A percentile compares a stretch with the other conserved stretches of the same genome.
These are phyloP conservation scores for Arctocebus calabarensis DNA, from an alignment of 2,797 vertebrate genomes.

Conservation along the genomic window DNA sequence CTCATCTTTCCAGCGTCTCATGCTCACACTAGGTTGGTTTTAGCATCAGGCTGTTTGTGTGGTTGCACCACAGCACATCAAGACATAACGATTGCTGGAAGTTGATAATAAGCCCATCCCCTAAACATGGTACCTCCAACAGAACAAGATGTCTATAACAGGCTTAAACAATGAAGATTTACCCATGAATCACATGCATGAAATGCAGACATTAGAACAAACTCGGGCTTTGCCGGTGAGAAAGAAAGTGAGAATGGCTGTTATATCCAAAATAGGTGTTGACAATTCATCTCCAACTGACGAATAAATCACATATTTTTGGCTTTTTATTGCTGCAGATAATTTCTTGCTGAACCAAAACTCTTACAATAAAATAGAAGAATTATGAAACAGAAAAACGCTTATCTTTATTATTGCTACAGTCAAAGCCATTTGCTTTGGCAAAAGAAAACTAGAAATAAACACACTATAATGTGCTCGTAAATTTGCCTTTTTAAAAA, in stretches of 20 bases:
- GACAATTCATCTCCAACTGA: not conserved
- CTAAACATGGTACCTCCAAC: not conserved
- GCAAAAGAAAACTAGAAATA: slow-evolving; percentile 63
- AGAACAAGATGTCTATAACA: not conserved
- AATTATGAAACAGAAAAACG: slow-evolving; percentile 58
- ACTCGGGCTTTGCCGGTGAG: not conserved
- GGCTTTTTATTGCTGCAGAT: not conserved
- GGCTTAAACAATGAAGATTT: not conserved
- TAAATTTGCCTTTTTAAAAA: not conserved
- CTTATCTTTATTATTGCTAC: slow-evolving; percentile 51
- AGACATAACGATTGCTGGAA: not conserved
- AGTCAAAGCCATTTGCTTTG: slow-evolving; percentile 52
- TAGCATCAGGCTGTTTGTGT: not conserved
- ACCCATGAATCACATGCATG: not conserved
- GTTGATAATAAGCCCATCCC: not conserved
- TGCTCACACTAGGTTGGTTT: not conserved
- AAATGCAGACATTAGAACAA: not conserved
- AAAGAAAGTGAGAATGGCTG: not conserved
- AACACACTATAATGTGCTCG: not conserved
- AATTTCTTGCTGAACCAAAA: slow-evolving; percentile 40
- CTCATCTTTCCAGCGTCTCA: not conserved
- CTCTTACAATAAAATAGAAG: slow-evolving; percentile 6
- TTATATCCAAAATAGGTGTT: not conserved
- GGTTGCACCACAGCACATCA: not conserved
- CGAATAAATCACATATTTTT: not conserved